Evolutionary conservation across 2,888 invertebrate species (phyloP).

Genomic region (Scaptomyza parva): DNA sequence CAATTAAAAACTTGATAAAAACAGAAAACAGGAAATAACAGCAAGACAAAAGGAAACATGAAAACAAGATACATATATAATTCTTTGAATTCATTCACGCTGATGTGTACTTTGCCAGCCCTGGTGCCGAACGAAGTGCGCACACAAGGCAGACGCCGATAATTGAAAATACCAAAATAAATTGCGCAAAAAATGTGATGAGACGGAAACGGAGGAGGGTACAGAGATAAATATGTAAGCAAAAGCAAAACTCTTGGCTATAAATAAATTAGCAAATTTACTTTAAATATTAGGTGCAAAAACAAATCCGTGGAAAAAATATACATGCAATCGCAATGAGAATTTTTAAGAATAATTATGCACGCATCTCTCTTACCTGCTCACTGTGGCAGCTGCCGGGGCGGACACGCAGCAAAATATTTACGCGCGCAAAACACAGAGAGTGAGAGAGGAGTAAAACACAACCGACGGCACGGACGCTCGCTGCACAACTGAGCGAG

Average conservation of each 20-base stretch:
- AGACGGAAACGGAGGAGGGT: constrained; percentile 3
- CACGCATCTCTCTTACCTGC: constrained; percentile 72
- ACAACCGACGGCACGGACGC: constrained; percentile 76
- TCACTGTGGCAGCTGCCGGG: constrained; percentile 54
- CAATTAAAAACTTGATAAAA: constrained; percentile 25
- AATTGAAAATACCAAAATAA: constrained; percentile 75
- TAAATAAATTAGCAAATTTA: constrained; percentile 64
- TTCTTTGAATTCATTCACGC: constrained; percentile 11
- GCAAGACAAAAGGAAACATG: constrained; percentile 8
- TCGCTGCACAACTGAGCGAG: constrained; percentile 76
- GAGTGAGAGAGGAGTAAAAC: constrained; percentile 44
- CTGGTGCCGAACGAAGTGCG: constrained; percentile 50
- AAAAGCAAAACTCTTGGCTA: constrained; percentile 53
- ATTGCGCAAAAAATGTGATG: constrained; percentile 53
- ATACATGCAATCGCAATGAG: constrained; percentile 23
- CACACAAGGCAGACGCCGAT: constrained; percentile 45
- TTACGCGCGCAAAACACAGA: constrained; percentile 75
- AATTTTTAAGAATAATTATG: constrained; percentile 38
- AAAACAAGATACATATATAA: constrained; percentile 8
- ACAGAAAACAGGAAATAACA: constrained; percentile 31
- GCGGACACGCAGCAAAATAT: constrained; percentile 56
- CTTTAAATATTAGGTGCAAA: constrained; percentile 25
- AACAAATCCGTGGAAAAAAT: constrained; percentile 23
- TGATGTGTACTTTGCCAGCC: constrained; percentile 39
- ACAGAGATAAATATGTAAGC: constrained; percentile 12